These are phyloP conservation scores for Hippopotamyrus pictus DNA, from an alignment of 2,797 vertebrate species.

Conservation along the genomic window DNA sequence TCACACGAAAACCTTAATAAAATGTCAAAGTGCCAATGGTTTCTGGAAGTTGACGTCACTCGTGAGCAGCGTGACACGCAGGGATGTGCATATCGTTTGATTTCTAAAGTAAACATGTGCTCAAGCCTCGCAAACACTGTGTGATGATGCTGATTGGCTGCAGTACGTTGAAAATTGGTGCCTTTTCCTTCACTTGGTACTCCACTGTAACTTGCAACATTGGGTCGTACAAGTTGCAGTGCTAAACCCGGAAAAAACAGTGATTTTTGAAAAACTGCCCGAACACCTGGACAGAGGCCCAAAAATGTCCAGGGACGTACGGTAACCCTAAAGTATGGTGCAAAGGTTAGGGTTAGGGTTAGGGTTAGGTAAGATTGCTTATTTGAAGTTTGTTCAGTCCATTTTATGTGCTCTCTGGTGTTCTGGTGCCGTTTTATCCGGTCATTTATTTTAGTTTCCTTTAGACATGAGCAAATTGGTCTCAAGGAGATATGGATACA, in stretches of 20 bases:
- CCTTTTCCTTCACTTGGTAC: neutral
- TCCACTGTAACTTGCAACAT: neutral
- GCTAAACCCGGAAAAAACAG: neutral
- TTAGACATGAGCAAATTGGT: neutral
- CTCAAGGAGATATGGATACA: neutral
- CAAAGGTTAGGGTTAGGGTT: neutral
- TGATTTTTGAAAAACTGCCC: neutral
- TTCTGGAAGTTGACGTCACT: neutral
- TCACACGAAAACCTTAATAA: neutral
- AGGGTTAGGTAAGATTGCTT: neutral
- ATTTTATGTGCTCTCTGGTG: neutral
- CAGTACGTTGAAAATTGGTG: neutral
- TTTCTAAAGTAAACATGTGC: neutral
- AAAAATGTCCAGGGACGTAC: neutral
- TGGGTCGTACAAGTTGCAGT: neutral
- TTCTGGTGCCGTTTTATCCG: neutral
- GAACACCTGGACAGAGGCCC: neutral
- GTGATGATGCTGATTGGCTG: neutral
- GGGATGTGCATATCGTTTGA: neutral
- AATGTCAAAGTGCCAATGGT: neutral
- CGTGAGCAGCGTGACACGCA: neutral
- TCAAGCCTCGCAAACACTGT: neutral
- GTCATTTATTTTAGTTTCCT: neutral
- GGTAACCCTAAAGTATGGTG: neutral
- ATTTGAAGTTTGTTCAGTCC: neutral